Percentiles rank a stretch among this genome's conserved stretches.
These are phyloP conservation scores for Therioaphis trifolii DNA, from an alignment of 2,888 invertebrate genomes.

Conservation along the genomic window DNA sequence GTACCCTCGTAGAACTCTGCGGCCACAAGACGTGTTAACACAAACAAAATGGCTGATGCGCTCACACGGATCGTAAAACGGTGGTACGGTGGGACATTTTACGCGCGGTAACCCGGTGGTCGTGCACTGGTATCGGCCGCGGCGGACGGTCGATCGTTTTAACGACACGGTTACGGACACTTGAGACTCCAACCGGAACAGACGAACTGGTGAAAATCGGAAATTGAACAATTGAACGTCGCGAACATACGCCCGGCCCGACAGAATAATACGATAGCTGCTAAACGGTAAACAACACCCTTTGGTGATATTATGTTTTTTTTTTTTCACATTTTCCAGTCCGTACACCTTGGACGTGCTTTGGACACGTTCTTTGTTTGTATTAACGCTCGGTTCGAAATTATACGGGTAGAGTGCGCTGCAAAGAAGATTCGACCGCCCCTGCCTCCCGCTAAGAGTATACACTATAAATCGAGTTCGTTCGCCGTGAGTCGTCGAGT, in stretches of 20 bases:
- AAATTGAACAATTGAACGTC: conserved; percentile 13
- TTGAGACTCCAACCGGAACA: too few species aligned
- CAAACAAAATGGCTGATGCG: conserved; percentile 61
- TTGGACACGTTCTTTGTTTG: conserved; percentile 62
- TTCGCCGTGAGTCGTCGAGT: too few species aligned
- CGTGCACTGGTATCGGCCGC: conserved; percentile 53
- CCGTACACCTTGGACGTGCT: conserved; percentile 62
- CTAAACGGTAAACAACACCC: conserved; percentile 63
- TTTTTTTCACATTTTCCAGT: conserved; percentile 60
- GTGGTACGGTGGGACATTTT: conserved; percentile 48
- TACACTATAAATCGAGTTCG: too few species aligned
- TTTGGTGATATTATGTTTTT: conserved; percentile 55
- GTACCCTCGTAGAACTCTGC: conserved; percentile 8
- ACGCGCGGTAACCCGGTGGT: conserved; percentile 1
- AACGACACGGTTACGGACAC: conserved; percentile 66
- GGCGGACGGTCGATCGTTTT: conserved; percentile 64
- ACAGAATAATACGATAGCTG: conserved; percentile 55
- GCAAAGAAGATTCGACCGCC: too few species aligned
- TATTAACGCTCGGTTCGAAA: conserved; percentile 14
- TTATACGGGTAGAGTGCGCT: conserved; percentile 43
- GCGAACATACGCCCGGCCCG: conserved; percentile 48
- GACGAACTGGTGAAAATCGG: conserved; percentile 17
- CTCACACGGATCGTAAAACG: conserved; percentile 32
- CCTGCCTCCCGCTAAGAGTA: too few species aligned
- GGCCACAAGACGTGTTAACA: neutral